Base-by-base conservation (phyloP, 2,113 vertebrate genomes). In the Cairina moschata region DNA sequence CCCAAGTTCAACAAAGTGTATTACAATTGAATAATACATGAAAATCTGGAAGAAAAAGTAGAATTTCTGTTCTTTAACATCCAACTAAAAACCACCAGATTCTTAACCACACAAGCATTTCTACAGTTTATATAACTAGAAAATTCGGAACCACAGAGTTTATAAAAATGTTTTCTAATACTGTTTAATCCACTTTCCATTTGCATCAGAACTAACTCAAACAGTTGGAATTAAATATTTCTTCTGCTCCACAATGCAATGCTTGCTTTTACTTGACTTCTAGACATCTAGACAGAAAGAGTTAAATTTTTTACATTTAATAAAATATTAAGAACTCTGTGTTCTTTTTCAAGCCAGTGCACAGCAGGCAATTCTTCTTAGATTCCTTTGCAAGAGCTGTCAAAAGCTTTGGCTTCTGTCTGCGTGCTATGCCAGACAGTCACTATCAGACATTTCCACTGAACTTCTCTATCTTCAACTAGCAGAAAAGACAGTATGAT, bases 401-500 rank as follows among this genome's bases (percentile, higher is more conserved):
- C 95, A 96, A 68, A 96, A 91, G 48, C 86, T 93, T 91, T 95
- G 84, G 50, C 73, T 81, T 83, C 60, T 90, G 66, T 46, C 29
- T 81, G 78, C 17, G 26, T 68, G 69, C 83, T 80, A 62, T 11
- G 48, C 66, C 44, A 91, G 71, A 32, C 83, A 75, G 54, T 65
- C 79, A 32, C 52, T 88, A 55, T 9, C 42, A 11, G 6, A 38
- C 10, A 65, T 88, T 85, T 74, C 36, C 38, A 48, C 58, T 48
- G 26, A 83, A 88, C 56, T 67, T 23, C 68, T 48, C 52, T 18
- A 91, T 55, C 46, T 86, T 83, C 83, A 94, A 4, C 48, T 59
- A 86, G 76, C 56, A 71, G 29, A 79, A 94, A 86, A 93, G 81
- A 22, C 22, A 54, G 44, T 25, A 42, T 7, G 15, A 81, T n/a